Conservation (phyloP, 2,797 vertebrate genomes). For the Carcharodon carcharias region DNA sequence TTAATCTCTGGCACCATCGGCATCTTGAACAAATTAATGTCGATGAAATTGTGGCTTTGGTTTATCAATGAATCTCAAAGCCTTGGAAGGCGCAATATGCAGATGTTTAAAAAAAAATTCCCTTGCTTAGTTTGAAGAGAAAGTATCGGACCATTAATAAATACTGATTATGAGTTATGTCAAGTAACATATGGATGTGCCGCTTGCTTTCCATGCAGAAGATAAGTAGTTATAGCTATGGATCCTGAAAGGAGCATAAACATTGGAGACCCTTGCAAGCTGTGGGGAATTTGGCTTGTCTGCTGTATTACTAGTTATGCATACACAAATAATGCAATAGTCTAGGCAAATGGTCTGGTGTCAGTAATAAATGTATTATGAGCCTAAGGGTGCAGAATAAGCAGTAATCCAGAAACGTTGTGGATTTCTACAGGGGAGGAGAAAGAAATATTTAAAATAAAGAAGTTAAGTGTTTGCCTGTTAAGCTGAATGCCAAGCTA, state of each 20-base stretch:
- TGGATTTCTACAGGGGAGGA: background rate
- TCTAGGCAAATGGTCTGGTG: background rate
- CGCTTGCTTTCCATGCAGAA: background rate
- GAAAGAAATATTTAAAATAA: background rate
- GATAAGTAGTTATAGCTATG: background rate
- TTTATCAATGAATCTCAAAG: background rate
- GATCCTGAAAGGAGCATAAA: background rate
- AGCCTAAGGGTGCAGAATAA: background rate
- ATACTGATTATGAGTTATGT: background rate
- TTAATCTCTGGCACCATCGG: background rate
- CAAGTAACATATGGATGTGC: background rate
- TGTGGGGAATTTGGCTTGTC: background rate
- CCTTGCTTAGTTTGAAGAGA: background rate
- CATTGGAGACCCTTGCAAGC: background rate
- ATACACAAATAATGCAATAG: background rate
- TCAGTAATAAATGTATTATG: background rate
- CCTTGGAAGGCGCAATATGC: background rate
- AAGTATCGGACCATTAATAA: background rate
- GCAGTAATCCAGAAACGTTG: background rate
- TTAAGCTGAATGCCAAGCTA: background rate
- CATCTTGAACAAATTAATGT: background rate
- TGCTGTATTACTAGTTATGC: background rate
- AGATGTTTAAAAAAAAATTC: background rate
- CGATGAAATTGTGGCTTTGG: background rate
- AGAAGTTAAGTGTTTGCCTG: background rate